phyloP scores from a whole-genome alignment of 2,888 invertebrate genomes.

The Tortrix viridana region DNA sequence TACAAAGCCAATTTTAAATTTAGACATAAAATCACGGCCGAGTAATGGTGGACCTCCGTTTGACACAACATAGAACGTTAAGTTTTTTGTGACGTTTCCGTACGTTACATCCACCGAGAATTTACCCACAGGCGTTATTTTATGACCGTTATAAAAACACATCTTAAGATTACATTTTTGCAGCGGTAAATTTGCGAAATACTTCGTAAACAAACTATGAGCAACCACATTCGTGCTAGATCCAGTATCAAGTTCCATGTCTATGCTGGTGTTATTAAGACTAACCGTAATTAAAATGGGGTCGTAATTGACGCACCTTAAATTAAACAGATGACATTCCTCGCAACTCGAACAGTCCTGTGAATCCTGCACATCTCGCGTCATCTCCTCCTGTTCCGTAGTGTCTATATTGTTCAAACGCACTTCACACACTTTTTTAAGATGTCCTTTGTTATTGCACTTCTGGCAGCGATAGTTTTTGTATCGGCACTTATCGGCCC shows the following conservation, averaged over 20 bases:
- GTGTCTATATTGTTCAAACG: no score
- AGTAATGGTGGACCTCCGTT: constrained; percentile 30
- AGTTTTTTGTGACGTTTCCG: neutral
- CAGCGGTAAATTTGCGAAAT: neutral
- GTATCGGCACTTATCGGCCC: constrained; percentile 18
- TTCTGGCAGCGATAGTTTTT: constrained; percentile 24
- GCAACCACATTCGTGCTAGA: constrained; percentile 11
- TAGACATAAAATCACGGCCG: constrained; percentile 36
- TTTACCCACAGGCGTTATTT: constrained; percentile 31
- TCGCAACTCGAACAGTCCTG: constrained; percentile 7
- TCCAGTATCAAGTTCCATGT: constrained; percentile 35
- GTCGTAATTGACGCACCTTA: constrained; percentile 26
- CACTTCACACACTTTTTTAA: constrained; percentile 11
- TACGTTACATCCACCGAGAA: constrained; percentile 4
- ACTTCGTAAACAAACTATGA: neutral
- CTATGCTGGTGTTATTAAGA: neutral
- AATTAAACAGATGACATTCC: constrained; percentile 28
- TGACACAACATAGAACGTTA: constrained; percentile 24
- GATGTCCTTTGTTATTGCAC: constrained; percentile 21
- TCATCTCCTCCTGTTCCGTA: no score
- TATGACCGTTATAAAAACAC: constrained; percentile 35
- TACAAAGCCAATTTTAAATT: constrained; percentile 8
- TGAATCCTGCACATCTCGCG: no score
- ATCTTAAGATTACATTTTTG: constrained; percentile 7
- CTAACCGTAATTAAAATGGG: constrained; percentile 14